These are phyloP conservation scores for Forbesichthys agassizii DNA, from an alignment of 2,113 vertebrate species.

Conservation along the genomic window DNA sequence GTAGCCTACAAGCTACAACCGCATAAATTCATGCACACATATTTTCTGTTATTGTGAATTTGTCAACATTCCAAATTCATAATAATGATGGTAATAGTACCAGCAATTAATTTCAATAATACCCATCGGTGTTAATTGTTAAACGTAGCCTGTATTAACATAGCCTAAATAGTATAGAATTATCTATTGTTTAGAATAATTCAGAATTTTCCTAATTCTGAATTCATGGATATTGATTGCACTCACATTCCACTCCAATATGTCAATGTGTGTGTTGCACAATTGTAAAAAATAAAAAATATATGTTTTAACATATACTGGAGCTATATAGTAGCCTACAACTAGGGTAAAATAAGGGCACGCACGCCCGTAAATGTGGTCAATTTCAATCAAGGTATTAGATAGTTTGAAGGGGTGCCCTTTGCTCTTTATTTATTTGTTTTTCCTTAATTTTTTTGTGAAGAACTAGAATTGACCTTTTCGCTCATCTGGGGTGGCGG, in stretches of 20 bases:
- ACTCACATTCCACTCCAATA: neutral
- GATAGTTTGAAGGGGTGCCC: neutral
- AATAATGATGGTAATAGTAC: neutral
- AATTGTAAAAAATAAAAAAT: too few relatives aligned
- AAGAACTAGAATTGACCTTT: constrained; percentile 72
- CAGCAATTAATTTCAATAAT: too few relatives aligned
- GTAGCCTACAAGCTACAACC: too few relatives aligned
- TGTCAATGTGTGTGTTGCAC: neutral
- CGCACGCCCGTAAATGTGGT: neutral
- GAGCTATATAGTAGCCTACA: neutral
- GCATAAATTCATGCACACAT: too few relatives aligned
- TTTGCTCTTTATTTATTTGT: too few relatives aligned
- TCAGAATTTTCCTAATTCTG: too few relatives aligned
- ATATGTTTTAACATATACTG: neutral
- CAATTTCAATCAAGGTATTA: neutral
- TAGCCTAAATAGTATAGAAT: too few relatives aligned
- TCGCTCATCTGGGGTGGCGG: constrained; percentile 69
- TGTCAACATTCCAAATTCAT: neutral
- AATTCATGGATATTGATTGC: neutral
- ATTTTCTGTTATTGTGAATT: too few relatives aligned
- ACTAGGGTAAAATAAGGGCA: neutral
- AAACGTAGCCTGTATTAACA: too few relatives aligned
- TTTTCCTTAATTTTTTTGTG: neutral
- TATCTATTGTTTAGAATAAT: too few relatives aligned
- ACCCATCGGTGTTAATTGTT: too few relatives aligned